A percentile compares a stretch with the other conserved stretches of the same genome.
These are phyloP conservation scores for Odontomyia ornata DNA, from an alignment of 2,888 invertebrate genomes.

Conservation along the genomic window DNA sequence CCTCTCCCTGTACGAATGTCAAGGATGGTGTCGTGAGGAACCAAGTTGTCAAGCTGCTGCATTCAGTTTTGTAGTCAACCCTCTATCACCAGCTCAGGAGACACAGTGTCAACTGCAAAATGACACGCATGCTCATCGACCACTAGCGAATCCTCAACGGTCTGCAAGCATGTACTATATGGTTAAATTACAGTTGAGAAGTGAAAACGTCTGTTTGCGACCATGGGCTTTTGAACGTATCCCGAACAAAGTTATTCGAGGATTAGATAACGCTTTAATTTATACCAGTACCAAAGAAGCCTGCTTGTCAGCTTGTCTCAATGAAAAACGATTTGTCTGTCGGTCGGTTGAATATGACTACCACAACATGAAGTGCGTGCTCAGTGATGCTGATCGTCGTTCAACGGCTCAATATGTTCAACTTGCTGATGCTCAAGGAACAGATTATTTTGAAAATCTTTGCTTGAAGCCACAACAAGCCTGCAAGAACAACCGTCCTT, in stretches of 20 bases:
- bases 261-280: slow-evolving; percentile 89
- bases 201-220: slow-evolving; percentile 89
- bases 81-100: slow-evolving; percentile 90
- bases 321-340: slow-evolving; percentile 92
- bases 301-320: slow-evolving; percentile 89
- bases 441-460: slow-evolving; percentile 88
- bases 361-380: slow-evolving; percentile 88
- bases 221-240: slow-evolving; percentile 95
- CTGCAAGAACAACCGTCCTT: slow-evolving; percentile 83
- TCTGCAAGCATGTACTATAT: slow-evolving; percentile 94
- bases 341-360: slow-evolving; percentile 94
- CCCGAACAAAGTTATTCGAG: slow-evolving; percentile 90
- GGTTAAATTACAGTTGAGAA: slow-evolving; percentile 86
- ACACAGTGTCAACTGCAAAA: slow-evolving; percentile 91
- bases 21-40: slow-evolving; percentile 94
- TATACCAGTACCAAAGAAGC: slow-evolving; percentile 95
- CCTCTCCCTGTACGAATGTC: slow-evolving; percentile 90
- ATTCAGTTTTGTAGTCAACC: slow-evolving; percentile 93
- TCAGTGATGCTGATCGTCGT: slow-evolving; percentile 89
- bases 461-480: slow-evolving; percentile 89
- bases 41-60: slow-evolving; percentile 91
- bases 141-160: slow-evolving; percentile 81
- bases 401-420: slow-evolving; percentile 90
- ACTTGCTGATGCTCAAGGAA: slow-evolving; percentile 82
- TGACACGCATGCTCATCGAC: slow-evolving; percentile 90